Evolutionary conservation across 1,140 invertebrate species (phyloP).

Genomic region (Propsilocerus akamusi): DNA sequence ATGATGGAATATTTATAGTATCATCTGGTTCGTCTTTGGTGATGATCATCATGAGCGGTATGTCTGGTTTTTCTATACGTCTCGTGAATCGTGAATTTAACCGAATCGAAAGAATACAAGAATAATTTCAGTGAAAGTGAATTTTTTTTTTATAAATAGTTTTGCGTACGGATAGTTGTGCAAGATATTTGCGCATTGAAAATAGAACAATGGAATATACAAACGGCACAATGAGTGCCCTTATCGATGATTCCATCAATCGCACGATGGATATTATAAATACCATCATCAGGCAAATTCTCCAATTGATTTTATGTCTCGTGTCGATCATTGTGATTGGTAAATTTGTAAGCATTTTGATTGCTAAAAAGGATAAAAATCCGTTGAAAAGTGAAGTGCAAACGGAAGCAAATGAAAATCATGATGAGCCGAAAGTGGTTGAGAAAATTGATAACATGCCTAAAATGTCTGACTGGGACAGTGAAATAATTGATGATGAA

Average conservation of each 20-base stretch:
- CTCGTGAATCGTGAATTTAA: too few species aligned
- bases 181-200: too few species aligned
- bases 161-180: too few species aligned
- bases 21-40: too few species aligned
- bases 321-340: neutral
- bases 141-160: too few species aligned
- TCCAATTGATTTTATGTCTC: neutral
- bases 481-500: neutral
- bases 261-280: neutral
- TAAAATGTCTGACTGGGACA: neutral
- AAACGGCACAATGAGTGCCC: too few species aligned
- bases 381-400: neutral
- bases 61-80: too few species aligned
- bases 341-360: neutral
- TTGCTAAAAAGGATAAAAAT: neutral
- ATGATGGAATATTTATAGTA: too few species aligned
- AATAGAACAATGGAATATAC: too few species aligned
- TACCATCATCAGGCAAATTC: neutral
- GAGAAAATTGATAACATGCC: neutral
- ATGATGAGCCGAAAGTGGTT: neutral
- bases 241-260: neutral
- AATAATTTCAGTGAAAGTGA: too few species aligned
- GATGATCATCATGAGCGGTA: too few species aligned
- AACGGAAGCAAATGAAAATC: neutral
- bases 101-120: too few species aligned